phyloP scores from a whole-genome alignment of 2,113 vertebrate genomes.

The Corynorhinus townsendii region DNA sequence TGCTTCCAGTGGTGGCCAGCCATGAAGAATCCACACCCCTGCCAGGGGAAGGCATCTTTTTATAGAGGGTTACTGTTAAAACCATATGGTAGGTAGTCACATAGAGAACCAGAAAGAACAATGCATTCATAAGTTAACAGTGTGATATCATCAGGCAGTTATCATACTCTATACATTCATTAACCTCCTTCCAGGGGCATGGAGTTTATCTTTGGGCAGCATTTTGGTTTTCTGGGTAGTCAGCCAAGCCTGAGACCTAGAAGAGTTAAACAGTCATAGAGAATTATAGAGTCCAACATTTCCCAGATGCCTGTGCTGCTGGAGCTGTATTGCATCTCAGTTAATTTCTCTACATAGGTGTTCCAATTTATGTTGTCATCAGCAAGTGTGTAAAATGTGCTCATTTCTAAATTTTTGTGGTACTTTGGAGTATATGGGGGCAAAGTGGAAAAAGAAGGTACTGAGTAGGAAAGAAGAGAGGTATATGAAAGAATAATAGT shows the following conservation, averaged over 20 bases:
- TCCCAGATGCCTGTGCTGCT: neutral
- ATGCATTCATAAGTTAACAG: neutral
- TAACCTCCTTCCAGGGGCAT: neutral
- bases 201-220: neutral
- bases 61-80: neutral
- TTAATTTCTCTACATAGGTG: neutral
- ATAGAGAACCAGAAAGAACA: neutral
- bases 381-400: neutral
- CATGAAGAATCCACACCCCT: neutral
- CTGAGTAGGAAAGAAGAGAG: neutral
- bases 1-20: neutral
- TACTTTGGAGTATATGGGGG: neutral
- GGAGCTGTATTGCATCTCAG: neutral
- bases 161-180: neutral
- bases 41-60: neutral
- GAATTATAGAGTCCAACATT: neutral
- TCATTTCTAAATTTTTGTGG: neutral
- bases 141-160: neutral
- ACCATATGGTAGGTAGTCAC: neutral
- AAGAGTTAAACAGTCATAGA: neutral
- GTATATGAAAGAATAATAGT: neutral
- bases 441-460: neutral
- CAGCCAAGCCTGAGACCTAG: neutral
- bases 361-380: neutral
- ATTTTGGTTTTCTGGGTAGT: neutral